Conservation (phyloP, 37 sponge, comb jelly and placozoan genomes). For the Chondrilla cf. caribensis region DNA sequence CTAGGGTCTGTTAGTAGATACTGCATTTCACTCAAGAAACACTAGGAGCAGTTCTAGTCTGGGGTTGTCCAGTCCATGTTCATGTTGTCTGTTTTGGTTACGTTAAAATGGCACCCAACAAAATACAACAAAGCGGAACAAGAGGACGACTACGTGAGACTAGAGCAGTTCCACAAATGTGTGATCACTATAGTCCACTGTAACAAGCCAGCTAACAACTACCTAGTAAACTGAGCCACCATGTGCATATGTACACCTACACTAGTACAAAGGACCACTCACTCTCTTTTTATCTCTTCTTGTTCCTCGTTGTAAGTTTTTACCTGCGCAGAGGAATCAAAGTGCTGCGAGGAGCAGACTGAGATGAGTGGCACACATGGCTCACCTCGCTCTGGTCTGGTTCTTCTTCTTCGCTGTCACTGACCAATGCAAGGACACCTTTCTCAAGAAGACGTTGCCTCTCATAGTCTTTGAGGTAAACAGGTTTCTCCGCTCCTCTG, state of each 20-base stretch:
- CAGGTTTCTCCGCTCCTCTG: conserved; percentile 54
- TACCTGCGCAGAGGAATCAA: not conserved
- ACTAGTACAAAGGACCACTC: not conserved
- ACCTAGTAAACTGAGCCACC: too few relatives aligned
- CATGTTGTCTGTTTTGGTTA: too few relatives aligned
- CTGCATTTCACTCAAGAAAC: too few relatives aligned
- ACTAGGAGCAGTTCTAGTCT: too few relatives aligned
- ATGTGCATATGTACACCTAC: not conserved
- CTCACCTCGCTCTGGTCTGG: not conserved
- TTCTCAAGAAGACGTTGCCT: conserved; percentile 72
- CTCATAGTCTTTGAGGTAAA: conserved; percentile 90
- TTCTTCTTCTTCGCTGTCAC: conserved; percentile 53
- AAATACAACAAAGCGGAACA: too few relatives aligned
- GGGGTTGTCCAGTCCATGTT: too few relatives aligned
- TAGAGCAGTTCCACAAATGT: too few relatives aligned
- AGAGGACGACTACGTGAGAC: too few relatives aligned
- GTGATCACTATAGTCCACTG: too few relatives aligned
- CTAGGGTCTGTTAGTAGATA: too few relatives aligned
- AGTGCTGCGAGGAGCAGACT: not conserved
- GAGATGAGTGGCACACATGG: not conserved
- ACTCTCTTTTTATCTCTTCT: conserved; percentile 44
- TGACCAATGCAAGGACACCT: conserved; percentile 53
- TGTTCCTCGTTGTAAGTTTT: conserved; percentile 72
- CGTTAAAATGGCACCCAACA: too few relatives aligned
- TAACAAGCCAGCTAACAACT: too few relatives aligned